Base-by-base conservation (phyloP, 2,113 vertebrate genomes). In the Pangasianodon gigas region DNA sequence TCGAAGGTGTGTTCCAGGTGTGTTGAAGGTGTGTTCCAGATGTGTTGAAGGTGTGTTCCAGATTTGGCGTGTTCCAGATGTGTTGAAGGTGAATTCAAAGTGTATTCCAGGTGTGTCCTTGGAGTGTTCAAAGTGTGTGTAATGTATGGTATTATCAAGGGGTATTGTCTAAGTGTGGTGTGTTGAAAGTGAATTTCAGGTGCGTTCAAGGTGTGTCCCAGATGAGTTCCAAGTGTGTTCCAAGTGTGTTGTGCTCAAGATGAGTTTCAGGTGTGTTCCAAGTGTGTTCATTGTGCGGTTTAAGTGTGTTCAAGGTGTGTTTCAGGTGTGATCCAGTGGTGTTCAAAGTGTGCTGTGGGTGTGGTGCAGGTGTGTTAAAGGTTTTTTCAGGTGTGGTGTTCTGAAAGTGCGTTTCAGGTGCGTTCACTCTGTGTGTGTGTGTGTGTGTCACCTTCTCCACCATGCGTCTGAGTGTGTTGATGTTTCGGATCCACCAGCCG, bases 401-500 rank as follows among this genome's bases (percentile, higher is more conserved):
- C 1, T 37, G 37, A 37, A 37, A 37, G 37, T 24, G 24, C 10
- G 16, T 41, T 71, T 18, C n/a, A 37, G 67, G 32, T 71, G 67
- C 37, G 37, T 37, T 37, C 37, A 37, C 37, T 37, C 37, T 37
- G 37, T 37, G 60, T 52, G 84, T 14, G 8, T n/a, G 46, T 21
- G 44, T 51, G 32, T 52, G 79, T 13, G 4, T 67, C 95, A 99
- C 98, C 98, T 99, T 99, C 93, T 99, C 98, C 58, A 99, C 97
- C 95, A 98, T 97, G 90, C 97, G 97, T 90, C 98, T 94, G 79
- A 99, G 97, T 0, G 98, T 99, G 95, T 98, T 99, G 93, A 98
- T 98, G 92, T 99, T 99, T 82, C 98, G 96, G 92, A 99, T 97
- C 98, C 98, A 99, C 98, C 98, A 99, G 14, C 98, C 98, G 62